Evolutionary conservation across 2,113 vertebrate species (phyloP), one percentile per base, ranked within the genome.

Genomic region (Accipiter virgatus): DNA sequence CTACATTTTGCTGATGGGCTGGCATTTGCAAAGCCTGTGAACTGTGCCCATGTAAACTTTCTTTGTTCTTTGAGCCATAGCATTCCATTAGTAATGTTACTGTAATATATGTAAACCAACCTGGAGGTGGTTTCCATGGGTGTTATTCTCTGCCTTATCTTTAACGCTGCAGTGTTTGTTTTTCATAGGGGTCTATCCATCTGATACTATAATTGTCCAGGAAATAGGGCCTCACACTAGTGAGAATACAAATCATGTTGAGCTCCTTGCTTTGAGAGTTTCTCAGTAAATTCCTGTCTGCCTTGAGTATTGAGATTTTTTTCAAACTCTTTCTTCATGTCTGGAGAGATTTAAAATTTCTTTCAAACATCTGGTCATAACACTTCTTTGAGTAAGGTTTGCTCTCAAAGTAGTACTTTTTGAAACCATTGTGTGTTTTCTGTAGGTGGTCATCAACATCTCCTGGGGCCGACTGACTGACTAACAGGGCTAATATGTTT

Each of bases 11-110:
- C 29, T 96, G 48, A 47, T 78, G 45, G 71, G 12, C 63, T 77
- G 40, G 34, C 34, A 32, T 78, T 70, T 80, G 52, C 53, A 59
- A 81, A 84, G n/a, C 31, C 16, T 25, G 4, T 50, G 31, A 75
- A 50, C 47, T 55, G 29, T 15, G 31, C 7, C 40, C 15, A 0
- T 20, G 7, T 36, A 70, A 91, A 36, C 36, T 22, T 68, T 34
- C 22, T 56, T 81, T 0, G 0, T 86, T 84, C 45, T 90, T 78
- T 6, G 3, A 73, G 36, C 59, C 1, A 1, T 43, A 48, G 19
- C 17, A 36, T 62, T 87, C 50, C 8, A 13, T 61, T 27, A n/a
- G 22, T n/a, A 29, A 27, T 25, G 11, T 34, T 68, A 20, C 31
- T 73, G 1, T 7, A 45, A 38, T 26, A 9, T 16, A 27, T 53